phyloP scores from a whole-genome alignment of 1,140 invertebrate genomes.

The Radopholus similis region DNA sequence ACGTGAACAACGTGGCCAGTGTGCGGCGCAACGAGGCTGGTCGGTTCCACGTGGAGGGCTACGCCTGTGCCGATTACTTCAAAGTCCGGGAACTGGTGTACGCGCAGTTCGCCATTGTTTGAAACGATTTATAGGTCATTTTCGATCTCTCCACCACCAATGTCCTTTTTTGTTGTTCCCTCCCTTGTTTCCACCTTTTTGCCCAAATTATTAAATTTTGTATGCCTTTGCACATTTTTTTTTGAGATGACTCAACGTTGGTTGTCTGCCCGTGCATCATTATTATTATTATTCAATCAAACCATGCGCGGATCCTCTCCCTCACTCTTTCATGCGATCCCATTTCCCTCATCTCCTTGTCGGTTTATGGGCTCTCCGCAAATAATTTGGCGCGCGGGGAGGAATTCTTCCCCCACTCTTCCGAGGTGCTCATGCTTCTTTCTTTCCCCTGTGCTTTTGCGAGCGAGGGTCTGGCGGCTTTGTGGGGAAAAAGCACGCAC shows the following conservation, averaged over 20 bases:
- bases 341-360: background rate
- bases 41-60: conserved; percentile 85
- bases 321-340: background rate
- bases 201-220: too few relatives aligned
- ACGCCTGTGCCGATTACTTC: conserved; percentile 88
- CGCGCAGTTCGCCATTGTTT: conserved; percentile 94
- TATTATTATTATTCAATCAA: too few relatives aligned
- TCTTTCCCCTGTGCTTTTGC: too few relatives aligned
- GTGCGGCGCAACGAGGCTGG: conserved; percentile 84
- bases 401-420: too few relatives aligned
- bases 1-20: conserved; percentile 86
- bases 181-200: background rate
- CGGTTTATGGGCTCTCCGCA: conserved; percentile 2
- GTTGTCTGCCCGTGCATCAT: too few relatives aligned
- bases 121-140: conserved; percentile 57
- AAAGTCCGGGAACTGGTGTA: conserved; percentile 86
- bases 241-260: too few relatives aligned
- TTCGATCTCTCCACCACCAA: background rate
- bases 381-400: background rate
- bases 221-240: too few relatives aligned
- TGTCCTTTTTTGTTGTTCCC: background rate
- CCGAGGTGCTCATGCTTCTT: too few relatives aligned
- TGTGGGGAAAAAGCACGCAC: too few relatives aligned
- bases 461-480: too few relatives aligned
- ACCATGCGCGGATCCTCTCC: background rate